Evolutionary conservation across 2,797 vertebrate species (phyloP).

Genomic region (Trichosurus vulpecula): DNA sequence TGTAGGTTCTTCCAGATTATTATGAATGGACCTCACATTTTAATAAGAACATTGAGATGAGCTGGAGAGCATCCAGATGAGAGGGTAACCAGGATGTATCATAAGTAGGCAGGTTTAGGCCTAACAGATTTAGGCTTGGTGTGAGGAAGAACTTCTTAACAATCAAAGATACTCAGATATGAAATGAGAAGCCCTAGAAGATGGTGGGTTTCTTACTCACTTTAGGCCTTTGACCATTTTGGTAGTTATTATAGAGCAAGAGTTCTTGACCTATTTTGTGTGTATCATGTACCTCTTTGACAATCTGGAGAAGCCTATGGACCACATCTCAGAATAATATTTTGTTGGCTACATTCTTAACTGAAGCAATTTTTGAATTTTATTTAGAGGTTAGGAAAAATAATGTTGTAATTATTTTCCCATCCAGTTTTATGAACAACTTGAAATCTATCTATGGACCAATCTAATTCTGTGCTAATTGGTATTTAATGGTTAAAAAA

Average conservation of each 20-base stretch:
- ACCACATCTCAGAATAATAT: not conserved
- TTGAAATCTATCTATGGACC: not conserved
- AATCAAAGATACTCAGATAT: not conserved
- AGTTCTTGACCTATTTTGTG: not conserved
- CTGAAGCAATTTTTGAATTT: not conserved
- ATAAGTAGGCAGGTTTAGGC: not conserved
- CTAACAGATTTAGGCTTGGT: not conserved
- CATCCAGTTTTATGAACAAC: not conserved
- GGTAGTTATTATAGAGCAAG: not conserved
- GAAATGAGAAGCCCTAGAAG: not conserved
- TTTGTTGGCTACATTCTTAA: not conserved
- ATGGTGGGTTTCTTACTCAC: not conserved
- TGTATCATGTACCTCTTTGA: not conserved
- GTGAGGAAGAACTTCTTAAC: not conserved
- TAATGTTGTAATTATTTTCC: not conserved
- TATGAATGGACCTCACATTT: not conserved
- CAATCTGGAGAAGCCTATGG: not conserved
- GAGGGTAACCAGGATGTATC: not conserved
- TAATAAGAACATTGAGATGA: not conserved
- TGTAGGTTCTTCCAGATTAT: no score
- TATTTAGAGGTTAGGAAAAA: not conserved
- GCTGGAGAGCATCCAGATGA: not conserved
- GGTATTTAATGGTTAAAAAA: not conserved
- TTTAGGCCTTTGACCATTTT: not conserved
- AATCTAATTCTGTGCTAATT: not conserved